These are phyloP conservation scores for Epizoanthus rinbou DNA, from an alignment of 92 coral and sea anemone genomes.

Conservation along the genomic window DNA sequence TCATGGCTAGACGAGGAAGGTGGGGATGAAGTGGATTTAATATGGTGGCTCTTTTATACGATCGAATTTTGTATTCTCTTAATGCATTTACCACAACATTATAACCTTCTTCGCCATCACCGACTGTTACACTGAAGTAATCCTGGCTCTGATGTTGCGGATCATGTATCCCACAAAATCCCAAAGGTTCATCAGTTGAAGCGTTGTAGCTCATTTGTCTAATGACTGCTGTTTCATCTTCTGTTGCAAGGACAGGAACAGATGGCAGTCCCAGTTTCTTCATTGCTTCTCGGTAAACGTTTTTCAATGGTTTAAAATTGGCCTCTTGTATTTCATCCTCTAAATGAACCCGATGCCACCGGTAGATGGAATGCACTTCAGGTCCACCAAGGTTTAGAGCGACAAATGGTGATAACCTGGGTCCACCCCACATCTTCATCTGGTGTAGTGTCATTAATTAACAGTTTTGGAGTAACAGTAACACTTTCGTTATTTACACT, in stretches of 20 bases:
- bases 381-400: constrained; percentile 46
- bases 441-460: constrained; percentile 25
- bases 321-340: constrained; percentile 46
- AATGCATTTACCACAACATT: constrained; percentile 46
- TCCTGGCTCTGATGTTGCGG: constrained; percentile 51
- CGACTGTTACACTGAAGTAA: constrained; percentile 44
- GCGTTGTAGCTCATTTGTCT: constrained; percentile 40
- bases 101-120: constrained; percentile 58
- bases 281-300: constrained; percentile 56
- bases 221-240: constrained; percentile 58
- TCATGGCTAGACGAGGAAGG: constrained; percentile 53
- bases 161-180: constrained; percentile 50
- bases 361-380: constrained; percentile 44
- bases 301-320: constrained; percentile 35
- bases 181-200: constrained; percentile 49
- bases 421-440: constrained; percentile 32
- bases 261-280: background rate
- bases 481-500: constrained; percentile 10
- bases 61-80: constrained; percentile 41
- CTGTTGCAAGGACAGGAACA: constrained; percentile 53
- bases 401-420: constrained; percentile 47
- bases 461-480: constrained; percentile 12
- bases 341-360: constrained; percentile 37
- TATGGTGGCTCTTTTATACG: constrained; percentile 45
- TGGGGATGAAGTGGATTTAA: constrained; percentile 55